These are phyloP conservation scores for Hermetia illucens DNA, from an alignment of 1,140 invertebrate genomes.

Conservation along the genomic window DNA sequence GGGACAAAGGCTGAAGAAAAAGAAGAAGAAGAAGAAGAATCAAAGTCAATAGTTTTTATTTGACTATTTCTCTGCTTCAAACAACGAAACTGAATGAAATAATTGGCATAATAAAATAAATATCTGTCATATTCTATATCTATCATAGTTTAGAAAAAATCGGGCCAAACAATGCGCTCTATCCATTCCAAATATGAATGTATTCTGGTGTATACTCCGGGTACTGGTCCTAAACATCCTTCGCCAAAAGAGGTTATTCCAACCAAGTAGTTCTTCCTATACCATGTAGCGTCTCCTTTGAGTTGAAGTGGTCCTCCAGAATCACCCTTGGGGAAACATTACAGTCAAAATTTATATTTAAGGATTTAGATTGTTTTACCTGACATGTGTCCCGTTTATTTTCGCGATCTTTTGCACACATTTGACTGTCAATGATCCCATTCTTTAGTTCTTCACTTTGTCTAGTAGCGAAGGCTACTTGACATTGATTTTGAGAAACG, in stretches of 20 bases:
- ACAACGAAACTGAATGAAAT: too few relatives aligned
- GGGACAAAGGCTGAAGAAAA: too few relatives aligned
- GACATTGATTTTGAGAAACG: constrained; percentile 3
- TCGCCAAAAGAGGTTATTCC: constrained; percentile 45
- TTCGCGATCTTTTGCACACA: constrained; percentile 8
- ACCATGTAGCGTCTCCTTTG: neutral
- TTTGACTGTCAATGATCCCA: constrained; percentile 7
- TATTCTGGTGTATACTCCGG: constrained; percentile 47
- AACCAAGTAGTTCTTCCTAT: constrained; percentile 33
- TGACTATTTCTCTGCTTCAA: too few relatives aligned
- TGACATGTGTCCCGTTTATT: constrained; percentile 8
- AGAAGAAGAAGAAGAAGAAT: too few relatives aligned
- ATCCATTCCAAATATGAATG: constrained; percentile 49
- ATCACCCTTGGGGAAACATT: constrained; percentile 2
- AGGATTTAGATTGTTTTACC: constrained; percentile 3
- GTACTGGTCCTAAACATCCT: constrained; percentile 32
- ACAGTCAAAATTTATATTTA: too few relatives aligned
- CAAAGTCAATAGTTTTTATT: too few relatives aligned
- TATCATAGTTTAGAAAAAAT: constrained; percentile 5
- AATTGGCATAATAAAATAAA: too few relatives aligned
- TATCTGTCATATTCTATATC: too few relatives aligned
- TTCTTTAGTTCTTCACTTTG: neutral
- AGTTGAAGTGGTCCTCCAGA: constrained; percentile 3
- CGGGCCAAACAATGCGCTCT: constrained; percentile 40
- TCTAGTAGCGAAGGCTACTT: neutral